These are phyloP conservation scores for Gastrophryne carolinensis DNA, from an alignment of 2,797 vertebrate species.

Conservation along the genomic window DNA sequence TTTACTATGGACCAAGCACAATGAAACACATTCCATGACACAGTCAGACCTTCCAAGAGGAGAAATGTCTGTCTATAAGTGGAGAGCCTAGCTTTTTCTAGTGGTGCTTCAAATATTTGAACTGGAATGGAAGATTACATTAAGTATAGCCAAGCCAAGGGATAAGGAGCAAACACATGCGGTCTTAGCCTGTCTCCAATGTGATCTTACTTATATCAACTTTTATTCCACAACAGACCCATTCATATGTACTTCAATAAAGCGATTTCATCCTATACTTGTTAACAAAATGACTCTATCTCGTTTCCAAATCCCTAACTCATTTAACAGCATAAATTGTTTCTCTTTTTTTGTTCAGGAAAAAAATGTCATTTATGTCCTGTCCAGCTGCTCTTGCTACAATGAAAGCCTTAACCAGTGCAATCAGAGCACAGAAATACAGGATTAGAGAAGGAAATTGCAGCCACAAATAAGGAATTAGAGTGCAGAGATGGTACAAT, in stretches of 20 bases:
- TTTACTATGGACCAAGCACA: no score
- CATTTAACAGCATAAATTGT: slow-evolving; percentile 56
- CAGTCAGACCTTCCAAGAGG: no score
- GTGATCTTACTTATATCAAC: no score
- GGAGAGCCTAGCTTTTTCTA: no score
- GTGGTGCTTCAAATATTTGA: no score
- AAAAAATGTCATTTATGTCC: slow-evolving; percentile 54
- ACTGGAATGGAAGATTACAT: no score
- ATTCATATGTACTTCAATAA: neutral
- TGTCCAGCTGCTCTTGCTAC: slow-evolving; percentile 55
- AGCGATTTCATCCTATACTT: no score
- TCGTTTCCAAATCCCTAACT: slow-evolving; percentile 50
- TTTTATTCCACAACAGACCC: slow-evolving; percentile 1
- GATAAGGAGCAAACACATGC: no score
- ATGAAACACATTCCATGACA: no score
- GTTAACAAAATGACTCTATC: neutral
- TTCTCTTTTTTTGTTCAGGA: slow-evolving; percentile 53
- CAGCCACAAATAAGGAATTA: slow-evolving; percentile 54
- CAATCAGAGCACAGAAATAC: slow-evolving; percentile 53
- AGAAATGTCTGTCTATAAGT: no score
- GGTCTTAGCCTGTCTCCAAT: no score
- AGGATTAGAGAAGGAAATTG: slow-evolving; percentile 56
- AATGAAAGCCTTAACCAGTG: slow-evolving; percentile 57
- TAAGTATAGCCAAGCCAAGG: no score
- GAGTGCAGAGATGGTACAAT: slow-evolving; percentile 53